A percentile compares a stretch with the other conserved stretches of the same genome.
phyloP scores from a whole-genome alignment of 2,797 vertebrate species.

The Esox masquinongy region DNA sequence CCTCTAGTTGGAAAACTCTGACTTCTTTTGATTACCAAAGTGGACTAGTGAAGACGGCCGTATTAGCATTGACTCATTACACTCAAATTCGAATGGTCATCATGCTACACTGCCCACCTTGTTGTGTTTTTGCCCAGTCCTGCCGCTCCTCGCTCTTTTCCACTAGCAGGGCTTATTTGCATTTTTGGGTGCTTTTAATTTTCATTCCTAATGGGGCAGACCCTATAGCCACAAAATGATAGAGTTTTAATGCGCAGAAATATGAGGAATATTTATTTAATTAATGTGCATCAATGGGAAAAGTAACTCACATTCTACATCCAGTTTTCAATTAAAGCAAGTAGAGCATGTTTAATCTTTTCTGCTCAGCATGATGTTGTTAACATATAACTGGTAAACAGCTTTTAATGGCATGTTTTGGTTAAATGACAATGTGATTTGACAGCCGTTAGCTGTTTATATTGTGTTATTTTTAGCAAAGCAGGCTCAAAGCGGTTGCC shows the following conservation, averaged over 20 bases:
- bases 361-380: slow-evolving; percentile 22
- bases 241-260: neutral
- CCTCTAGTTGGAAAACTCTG: neutral
- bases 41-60: neutral
- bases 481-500: slow-evolving; percentile 12
- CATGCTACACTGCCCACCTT: neutral
- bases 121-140: neutral
- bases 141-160: neutral
- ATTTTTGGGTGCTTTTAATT: neutral
- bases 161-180: neutral
- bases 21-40: neutral
- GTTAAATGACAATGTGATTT: slow-evolving; percentile 36
- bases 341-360: slow-evolving; percentile 21
- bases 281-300: neutral
- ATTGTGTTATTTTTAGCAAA: slow-evolving; percentile 37
- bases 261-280: neutral
- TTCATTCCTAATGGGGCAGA: neutral
- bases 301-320: neutral
- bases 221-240: neutral
- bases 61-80: neutral
- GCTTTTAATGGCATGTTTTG: slow-evolving; percentile 40
- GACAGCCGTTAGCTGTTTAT: slow-evolving; percentile 35
- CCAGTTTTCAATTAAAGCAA: slow-evolving; percentile 28
- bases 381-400: slow-evolving; percentile 31
- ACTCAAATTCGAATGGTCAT: slow-evolving; percentile 3